Base-by-base conservation (phyloP, 2,888 invertebrate genomes). In the Mesoligia furuncula region DNA sequence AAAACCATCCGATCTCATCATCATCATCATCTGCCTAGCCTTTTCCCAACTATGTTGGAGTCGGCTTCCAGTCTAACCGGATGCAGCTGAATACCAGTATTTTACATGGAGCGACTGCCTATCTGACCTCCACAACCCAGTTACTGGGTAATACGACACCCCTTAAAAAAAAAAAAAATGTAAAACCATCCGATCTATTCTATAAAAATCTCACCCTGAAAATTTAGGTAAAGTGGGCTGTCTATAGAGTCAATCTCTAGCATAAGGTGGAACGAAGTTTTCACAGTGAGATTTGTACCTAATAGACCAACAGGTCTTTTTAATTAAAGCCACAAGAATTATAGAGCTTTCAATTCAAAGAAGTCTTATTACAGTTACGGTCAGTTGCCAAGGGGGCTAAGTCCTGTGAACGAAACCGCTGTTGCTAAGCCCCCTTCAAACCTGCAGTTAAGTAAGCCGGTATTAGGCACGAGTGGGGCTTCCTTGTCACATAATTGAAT, bases 401-500 rank as follows among this genome's bases (percentile, higher is more conserved):
- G 24, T 54, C 62, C 64, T 59, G 54, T 73, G 64, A 79, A 83
- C 83, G 86, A 59, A 70, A 75, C 79, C 75, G 66, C 72, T 66
- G 73, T 62, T n/a, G n/a, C 42, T 86, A 73, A 83, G 84, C 69
- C 48, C 77, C 73, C 65, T 64, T 67, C 45, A 11, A 73, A 61
- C 59, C n/a, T 64, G 64, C 65, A 59, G 69, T 67, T 48, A 36
- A 66, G 70, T 86, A 83, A 85, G 71, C 69, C 7, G 65, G 80
- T 71, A 77, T 82, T 77, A 85, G 36, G 67, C 36, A 67, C 79
- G 68, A 51, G 54, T 20, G 68, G 20, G 86, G 86, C 69, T 86
- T 87, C 86, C 75, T 70, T 74, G 86, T 75, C 88, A 83, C 74
- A 69, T 87, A 86, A 86, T 86, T 83, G 77, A 87, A 86, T 86